Evolutionary conservation across 1,140 invertebrate genomes (phyloP).

Genomic region (Vanessa tameamea): DNA sequence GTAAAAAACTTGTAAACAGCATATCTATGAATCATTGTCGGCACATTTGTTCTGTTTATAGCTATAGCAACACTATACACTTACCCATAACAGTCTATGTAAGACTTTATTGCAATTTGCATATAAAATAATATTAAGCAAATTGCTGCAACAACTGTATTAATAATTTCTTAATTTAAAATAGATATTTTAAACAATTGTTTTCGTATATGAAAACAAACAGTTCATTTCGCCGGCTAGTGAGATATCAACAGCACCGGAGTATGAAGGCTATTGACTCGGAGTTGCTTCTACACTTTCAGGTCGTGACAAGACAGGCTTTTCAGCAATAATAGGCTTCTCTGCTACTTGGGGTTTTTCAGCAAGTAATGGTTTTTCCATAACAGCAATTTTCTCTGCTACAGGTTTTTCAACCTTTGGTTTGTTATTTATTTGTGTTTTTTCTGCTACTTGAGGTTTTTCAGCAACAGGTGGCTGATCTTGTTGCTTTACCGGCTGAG

Average conservation of each 20-base stretch:
- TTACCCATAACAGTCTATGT: slow-evolving; percentile 28
- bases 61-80: slow-evolving; percentile 34
- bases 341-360: slow-evolving; percentile 55
- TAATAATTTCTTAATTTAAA: slow-evolving; percentile 42
- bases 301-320: slow-evolving; percentile 56
- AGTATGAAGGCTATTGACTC: slow-evolving; percentile 71
- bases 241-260: slow-evolving; percentile 46
- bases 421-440: slow-evolving; percentile 45
- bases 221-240: slow-evolving; percentile 58
- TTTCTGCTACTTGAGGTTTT: slow-evolving; percentile 49
- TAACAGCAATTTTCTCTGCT: slow-evolving; percentile 52
- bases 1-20: slow-evolving; percentile 33
- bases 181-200: slow-evolving; percentile 58
- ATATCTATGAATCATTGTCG: slow-evolving; percentile 12
- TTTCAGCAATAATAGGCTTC: slow-evolving; percentile 57
- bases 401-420: slow-evolving; percentile 48
- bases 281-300: slow-evolving; percentile 58
- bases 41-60: slow-evolving; percentile 25
- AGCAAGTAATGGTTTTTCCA: slow-evolving; percentile 51
- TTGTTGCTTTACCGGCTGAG: slow-evolving; percentile 24
- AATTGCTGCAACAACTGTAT: slow-evolving; percentile 28
- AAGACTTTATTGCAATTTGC: slow-evolving; percentile 28
- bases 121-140: slow-evolving; percentile 32
- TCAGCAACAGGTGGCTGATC: slow-evolving; percentile 36
- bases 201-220: slow-evolving; percentile 73